Evolutionary conservation across 1,140 invertebrate species (phyloP).

Genomic region (Solenopsis fugax): DNA sequence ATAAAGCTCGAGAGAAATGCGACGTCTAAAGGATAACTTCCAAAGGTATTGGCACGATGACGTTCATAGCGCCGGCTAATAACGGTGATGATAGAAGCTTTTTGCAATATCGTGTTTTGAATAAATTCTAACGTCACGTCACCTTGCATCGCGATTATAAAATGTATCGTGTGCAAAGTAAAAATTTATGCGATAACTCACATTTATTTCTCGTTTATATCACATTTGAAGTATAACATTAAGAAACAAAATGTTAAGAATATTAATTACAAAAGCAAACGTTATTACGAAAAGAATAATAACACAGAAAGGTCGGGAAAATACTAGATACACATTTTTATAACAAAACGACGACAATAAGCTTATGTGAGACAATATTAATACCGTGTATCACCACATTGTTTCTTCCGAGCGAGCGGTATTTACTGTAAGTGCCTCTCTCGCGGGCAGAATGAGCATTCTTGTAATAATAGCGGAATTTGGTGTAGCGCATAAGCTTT

Average conservation of each 20-base stretch:
- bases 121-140: background rate
- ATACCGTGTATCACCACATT: conserved; percentile 23
- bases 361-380: conserved; percentile 27
- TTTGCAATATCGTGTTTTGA: background rate
- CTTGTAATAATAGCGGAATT: conserved; percentile 60
- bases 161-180: background rate
- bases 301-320: background rate
- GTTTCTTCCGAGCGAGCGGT: conserved; percentile 32
- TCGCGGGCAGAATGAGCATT: conserved; percentile 53
- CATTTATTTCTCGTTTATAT: background rate
- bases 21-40: conserved; percentile 1
- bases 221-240: background rate
- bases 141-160: background rate
- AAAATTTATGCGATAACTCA: background rate
- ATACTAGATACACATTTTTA: conserved; percentile 14
- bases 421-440: conserved; percentile 55
- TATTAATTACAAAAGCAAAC: background rate
- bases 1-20: conserved; percentile 23
- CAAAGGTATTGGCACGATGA: conserved; percentile 6
- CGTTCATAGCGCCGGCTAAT: background rate
- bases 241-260: background rate
- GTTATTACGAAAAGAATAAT: background rate
- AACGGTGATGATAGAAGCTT: background rate
- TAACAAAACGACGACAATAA: background rate
- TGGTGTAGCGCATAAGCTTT: conserved; percentile 60